Evolutionary conservation across 2,113 vertebrate genomes (phyloP).

Genomic region (Myrmecophaga tridactyla): DNA sequence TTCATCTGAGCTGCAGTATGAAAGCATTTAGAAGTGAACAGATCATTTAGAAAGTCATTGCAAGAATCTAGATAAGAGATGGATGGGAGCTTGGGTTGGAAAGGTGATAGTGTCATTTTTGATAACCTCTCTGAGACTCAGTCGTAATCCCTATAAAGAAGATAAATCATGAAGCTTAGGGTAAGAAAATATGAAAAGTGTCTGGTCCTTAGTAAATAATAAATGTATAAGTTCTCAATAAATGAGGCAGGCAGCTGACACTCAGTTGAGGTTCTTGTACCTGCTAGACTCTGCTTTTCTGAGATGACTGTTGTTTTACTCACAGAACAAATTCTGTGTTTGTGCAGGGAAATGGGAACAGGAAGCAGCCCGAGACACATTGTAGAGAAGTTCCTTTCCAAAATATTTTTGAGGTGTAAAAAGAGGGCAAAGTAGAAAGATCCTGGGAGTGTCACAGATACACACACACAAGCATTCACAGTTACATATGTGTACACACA

Average conservation of each 20-base stretch:
- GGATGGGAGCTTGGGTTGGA: neutral
- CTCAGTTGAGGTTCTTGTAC: neutral
- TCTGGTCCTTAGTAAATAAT: neutral
- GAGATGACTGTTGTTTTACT: conserved; percentile 39
- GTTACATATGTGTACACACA: too few relatives aligned
- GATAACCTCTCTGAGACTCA: neutral
- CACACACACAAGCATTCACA: neutral
- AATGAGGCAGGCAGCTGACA: neutral
- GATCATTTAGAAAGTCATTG: neutral
- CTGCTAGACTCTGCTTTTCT: conserved; percentile 20
- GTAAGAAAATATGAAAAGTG: neutral
- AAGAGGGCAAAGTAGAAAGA: neutral
- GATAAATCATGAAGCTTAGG: neutral
- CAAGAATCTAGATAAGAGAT: neutral
- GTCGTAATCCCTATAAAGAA: neutral
- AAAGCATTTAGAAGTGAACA: neutral
- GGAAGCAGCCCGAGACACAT: conserved; percentile 55
- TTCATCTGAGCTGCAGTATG: neutral
- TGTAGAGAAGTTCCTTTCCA: conserved; percentile 68
- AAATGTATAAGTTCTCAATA: too few relatives aligned
- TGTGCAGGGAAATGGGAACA: conserved; percentile 52
- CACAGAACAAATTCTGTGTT: conserved; percentile 30
- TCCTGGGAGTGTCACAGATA: neutral
- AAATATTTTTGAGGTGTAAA: conserved; percentile 65
- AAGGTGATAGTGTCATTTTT: accelerated